Conservation (phyloP, 2,888 invertebrate species). For the Ganaspis brasiliensis region DNA sequence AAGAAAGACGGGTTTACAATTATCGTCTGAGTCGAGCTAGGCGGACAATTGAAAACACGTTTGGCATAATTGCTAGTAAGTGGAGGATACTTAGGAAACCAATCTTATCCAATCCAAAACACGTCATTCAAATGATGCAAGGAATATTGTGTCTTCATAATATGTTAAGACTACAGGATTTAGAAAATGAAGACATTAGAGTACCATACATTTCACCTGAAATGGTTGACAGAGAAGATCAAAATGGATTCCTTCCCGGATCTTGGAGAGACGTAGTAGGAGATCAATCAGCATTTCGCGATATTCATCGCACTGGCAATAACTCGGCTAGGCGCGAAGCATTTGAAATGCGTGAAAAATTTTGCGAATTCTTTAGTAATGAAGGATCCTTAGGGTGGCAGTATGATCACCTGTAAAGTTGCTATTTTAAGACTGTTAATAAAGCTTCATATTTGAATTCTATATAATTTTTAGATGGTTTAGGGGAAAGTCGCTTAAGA, state of each 20-base stretch:
- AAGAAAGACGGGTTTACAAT: conserved; percentile 51
- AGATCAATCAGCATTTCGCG: conserved; percentile 46
- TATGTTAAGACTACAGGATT: conserved; percentile 34
- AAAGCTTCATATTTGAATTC: no score
- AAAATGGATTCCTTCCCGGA: conserved; percentile 7
- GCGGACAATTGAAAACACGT: conserved; percentile 52
- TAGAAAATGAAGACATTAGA: neutral
- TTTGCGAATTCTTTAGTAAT: conserved; percentile 1
- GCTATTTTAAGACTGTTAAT: no score
- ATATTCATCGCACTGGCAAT: conserved; percentile 60
- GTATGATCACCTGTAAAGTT: neutral
- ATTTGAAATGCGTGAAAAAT: neutral
- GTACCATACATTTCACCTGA: neutral
- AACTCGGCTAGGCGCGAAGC: neutral
- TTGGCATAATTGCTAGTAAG: conserved; percentile 50
- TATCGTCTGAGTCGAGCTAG: conserved; percentile 55
- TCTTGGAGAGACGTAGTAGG: conserved; percentile 17
- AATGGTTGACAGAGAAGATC: conserved; percentile 5
- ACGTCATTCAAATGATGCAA: conserved; percentile 49
- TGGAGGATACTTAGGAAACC: conserved; percentile 54
- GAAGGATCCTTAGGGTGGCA: conserved; percentile 5
- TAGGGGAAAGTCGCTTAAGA: no score
- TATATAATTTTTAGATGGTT: no score
- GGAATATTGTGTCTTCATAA: conserved; percentile 52
- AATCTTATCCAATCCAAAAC: conserved; percentile 46